Evolutionary conservation across 2,113 vertebrate species (phyloP).

Genomic region (Hemiscyllium ocellatum): DNA sequence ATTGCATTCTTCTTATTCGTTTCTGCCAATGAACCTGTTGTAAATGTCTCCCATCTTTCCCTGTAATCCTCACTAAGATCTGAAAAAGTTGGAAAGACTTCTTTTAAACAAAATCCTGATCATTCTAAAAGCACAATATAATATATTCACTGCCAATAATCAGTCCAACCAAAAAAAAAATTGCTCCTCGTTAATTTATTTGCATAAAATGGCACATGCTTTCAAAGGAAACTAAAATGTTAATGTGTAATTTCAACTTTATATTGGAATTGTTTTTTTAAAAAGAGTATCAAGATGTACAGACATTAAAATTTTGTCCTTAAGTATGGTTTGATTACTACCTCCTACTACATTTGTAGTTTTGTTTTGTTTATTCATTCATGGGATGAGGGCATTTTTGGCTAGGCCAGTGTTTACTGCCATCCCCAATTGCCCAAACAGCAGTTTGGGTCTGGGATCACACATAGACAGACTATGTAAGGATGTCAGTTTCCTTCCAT

Average conservation of each 20-base stretch:
- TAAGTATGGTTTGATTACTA: no score
- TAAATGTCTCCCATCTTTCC: constrained; percentile 90
- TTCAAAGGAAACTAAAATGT: constrained; percentile 1
- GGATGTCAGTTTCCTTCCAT: no score
- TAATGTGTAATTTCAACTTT: background rate
- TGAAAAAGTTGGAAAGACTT: constrained; percentile 47
- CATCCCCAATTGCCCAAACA: no score
- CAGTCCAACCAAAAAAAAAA: background rate
- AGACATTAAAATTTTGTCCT: background rate
- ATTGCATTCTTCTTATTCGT: constrained; percentile 98
- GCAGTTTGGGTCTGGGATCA: no score
- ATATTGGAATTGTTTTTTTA: background rate
- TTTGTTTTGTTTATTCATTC: no score
- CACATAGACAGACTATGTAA: no score
- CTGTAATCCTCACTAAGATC: constrained; percentile 78
- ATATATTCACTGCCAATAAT: background rate
- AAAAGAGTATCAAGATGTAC: background rate
- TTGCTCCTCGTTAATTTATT: background rate
- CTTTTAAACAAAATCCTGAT: background rate
- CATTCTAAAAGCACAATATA: background rate
- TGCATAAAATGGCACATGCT: background rate
- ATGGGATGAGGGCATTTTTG: no score
- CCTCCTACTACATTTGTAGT: no score
- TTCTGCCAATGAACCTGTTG: constrained; percentile 81
- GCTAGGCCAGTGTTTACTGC: no score